Evolutionary conservation across 2,113 vertebrate species (phyloP).

Genomic region (Deroptyus accipitrinus): DNA sequence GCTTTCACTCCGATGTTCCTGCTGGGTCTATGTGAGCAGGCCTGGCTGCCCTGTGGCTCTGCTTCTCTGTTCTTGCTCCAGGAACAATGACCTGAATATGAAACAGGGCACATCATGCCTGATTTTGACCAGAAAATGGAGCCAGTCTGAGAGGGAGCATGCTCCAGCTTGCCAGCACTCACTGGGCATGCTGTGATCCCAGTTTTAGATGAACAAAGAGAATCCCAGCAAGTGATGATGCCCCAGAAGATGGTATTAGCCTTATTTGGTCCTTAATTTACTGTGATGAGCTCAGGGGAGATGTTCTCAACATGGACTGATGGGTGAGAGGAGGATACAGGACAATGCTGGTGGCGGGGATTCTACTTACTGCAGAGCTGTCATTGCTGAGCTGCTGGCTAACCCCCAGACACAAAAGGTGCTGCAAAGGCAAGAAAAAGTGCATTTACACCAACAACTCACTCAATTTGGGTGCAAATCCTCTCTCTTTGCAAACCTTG

Average conservation of each 20-base stretch:
- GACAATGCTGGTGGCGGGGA: rapidly evolving
- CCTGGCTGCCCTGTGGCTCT: not conserved
- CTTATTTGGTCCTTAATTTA: not conserved
- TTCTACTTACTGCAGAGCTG: not conserved
- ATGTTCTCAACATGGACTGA: rapidly evolving
- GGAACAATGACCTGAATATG: not conserved
- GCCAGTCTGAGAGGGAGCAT: not conserved
- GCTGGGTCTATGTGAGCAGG: rapidly evolving
- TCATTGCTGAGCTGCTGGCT: not conserved
- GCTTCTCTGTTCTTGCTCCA: not conserved
- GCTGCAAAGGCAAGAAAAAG: not conserved
- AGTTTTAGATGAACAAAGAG: not conserved
- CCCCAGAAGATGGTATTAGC: not conserved
- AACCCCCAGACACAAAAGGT: not conserved
- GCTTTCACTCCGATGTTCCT: not conserved
- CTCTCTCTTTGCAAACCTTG: not conserved
- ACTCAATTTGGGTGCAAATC: not conserved
- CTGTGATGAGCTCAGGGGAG: not conserved
- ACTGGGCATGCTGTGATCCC: not conserved
- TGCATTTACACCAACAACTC: too few relatives aligned
- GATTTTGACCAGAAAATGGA: not conserved
- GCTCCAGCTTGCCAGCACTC: too few relatives aligned
- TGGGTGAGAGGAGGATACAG: not conserved
- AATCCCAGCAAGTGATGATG: not conserved
- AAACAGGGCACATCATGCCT: rapidly evolving